Base-by-base conservation (phyloP, 2,888 invertebrate genomes). In the Listrodromus nycthemerus region DNA sequence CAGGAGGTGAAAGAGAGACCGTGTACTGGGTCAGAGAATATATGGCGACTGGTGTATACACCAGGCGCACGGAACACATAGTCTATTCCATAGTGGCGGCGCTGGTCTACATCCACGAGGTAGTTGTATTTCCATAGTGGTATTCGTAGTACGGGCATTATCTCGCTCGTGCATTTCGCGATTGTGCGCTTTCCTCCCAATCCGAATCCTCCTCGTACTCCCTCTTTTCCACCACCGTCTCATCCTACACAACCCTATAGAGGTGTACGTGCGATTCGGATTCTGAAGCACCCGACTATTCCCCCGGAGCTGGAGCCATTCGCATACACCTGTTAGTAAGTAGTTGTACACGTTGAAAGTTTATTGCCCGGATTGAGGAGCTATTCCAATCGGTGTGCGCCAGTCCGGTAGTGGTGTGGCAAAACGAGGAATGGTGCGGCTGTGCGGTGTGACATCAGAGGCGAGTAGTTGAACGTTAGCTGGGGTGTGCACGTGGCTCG, bases 101-200 rank as follows among this genome's bases (percentile, higher is more conserved):
- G 50, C 55, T 77, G 61, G 52, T 33, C 50, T 19, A 76, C 71
- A 58, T 76, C 24, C 61, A 21, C 75, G 50, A 63, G 71, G 24
- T 41, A 82, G 82, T 58, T 66, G 66, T 75, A 79, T 81, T 84
- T 81, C 78, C 78, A 78, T 74, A 58, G 66, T 67, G 78, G 70
- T 81, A 84, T 82, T 84, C 75, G 70, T 81, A 81, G 81, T 78
- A 73, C 81, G 74, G 78, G 74, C 74, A 79, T 84, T 84, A 84
- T 84, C 84, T 66, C 69, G 71, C 74, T 67, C 79, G 74, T 69
- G 84, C 79, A 65, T 82, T 82, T 82, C 67, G 75, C 75, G 45
- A 78, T 66, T 71, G 70, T 52, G 70, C 82, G 82, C 81, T 79
- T 70, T 27, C 41, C 65, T 55, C 45, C 50, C 27, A 58, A 41